Evolutionary conservation across 2,113 vertebrate species (phyloP).

Genomic region (human): GRCh38 chr5:91112001-91112500

Average conservation of each 20-base stretch:
- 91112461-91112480: background rate
- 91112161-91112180: background rate
- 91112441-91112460: background rate
- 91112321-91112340: background rate
- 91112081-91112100: background rate
- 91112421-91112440: background rate
- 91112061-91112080: background rate
- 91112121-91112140: background rate
- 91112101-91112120: background rate
- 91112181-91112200: background rate
- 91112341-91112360: background rate
- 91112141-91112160: background rate
- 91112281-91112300: background rate
- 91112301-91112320: background rate
- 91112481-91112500: background rate
- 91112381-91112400: background rate
- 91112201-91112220: background rate
- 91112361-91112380: background rate
- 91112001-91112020: background rate
- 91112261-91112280: background rate
- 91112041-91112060: background rate
- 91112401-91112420: background rate
- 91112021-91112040: rapidly evolving
- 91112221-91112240: background rate
- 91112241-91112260: background rate